These are phyloP conservation scores for Labeo rohita DNA, from an alignment of 2,113 vertebrate species.

Conservation along the genomic window DNA sequence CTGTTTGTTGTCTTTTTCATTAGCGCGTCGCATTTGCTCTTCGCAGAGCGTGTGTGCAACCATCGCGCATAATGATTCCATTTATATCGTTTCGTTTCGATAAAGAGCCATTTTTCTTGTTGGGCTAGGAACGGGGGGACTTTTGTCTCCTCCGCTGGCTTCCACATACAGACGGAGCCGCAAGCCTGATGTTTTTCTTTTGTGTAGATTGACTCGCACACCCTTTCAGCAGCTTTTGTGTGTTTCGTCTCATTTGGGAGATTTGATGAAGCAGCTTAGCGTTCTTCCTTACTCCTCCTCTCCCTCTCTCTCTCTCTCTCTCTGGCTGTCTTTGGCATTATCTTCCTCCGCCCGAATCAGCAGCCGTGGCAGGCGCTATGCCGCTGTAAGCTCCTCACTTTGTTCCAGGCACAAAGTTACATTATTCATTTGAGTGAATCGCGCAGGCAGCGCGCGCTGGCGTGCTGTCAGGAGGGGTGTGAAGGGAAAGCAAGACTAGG, in stretches of 20 bases:
- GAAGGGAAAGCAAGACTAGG: conserved; percentile 28
- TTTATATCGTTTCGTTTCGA: conserved; percentile 46
- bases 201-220: conserved; percentile 52
- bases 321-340: conserved; percentile 48
- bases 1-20: conserved; percentile 47
- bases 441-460: background rate
- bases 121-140: conserved; percentile 6
- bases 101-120: conserved; percentile 22
- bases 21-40: conserved; percentile 43
- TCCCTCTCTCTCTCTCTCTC: background rate
- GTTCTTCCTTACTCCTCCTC: background rate
- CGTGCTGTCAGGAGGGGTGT: conserved; percentile 21
- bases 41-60: conserved; percentile 32
- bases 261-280: conserved; percentile 58
- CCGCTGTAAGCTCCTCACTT: conserved; percentile 52
- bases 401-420: conserved; percentile 52
- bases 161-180: conserved; percentile 31
- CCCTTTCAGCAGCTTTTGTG: conserved; percentile 46
- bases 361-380: conserved; percentile 44
- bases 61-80: conserved; percentile 49
- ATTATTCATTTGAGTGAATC: conserved; percentile 57
- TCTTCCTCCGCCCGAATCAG: conserved; percentile 50
- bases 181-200: conserved; percentile 50
- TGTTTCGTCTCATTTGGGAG: conserved; percentile 54
- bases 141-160: conserved; percentile 49